These are phyloP conservation scores for Ascaphus truei DNA, from an alignment of 2,113 vertebrate genomes.

Conservation along the genomic window DNA sequence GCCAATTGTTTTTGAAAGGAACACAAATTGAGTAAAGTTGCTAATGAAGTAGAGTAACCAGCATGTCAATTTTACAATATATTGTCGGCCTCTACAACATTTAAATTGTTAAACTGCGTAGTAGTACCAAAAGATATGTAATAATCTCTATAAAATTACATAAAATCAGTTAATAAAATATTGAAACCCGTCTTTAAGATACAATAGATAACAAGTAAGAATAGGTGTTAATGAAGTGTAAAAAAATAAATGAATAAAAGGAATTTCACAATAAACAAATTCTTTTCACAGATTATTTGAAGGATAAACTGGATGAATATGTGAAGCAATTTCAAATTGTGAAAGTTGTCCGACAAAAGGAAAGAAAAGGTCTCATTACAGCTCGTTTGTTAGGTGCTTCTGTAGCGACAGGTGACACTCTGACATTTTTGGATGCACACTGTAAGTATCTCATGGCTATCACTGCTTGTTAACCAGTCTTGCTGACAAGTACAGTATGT, in stretches of 20 bases:
- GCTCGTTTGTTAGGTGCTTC: slow-evolving; percentile 89
- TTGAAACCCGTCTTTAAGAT: too few species aligned
- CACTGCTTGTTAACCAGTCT: background rate
- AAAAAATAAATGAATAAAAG: too few species aligned
- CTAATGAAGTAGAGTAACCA: too few species aligned
- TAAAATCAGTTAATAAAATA: too few species aligned
- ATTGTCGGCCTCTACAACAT: too few species aligned
- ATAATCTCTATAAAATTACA: too few species aligned
- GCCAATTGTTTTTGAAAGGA: background rate
- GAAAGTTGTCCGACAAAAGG: slow-evolving; percentile 83
- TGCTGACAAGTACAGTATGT: background rate
- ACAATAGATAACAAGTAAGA: too few species aligned
- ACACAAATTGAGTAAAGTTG: background rate
- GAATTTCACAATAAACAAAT: too few species aligned
- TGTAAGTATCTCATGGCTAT: slow-evolving; percentile 72
- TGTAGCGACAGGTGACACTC: slow-evolving; percentile 83
- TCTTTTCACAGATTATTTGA: slow-evolving; percentile 84
- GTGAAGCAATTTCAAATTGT: slow-evolving; percentile 84
- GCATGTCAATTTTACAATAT: too few species aligned
- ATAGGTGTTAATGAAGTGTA: too few species aligned
- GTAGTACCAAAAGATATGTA: too few species aligned
- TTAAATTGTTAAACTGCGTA: too few species aligned
- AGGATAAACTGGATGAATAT: slow-evolving; percentile 82
- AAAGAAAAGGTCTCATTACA: slow-evolving; percentile 93
- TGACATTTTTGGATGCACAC: slow-evolving; percentile 95